phyloP scores from a whole-genome alignment of 1,140 invertebrate genomes.

The Anadara kagoshimensis region DNA sequence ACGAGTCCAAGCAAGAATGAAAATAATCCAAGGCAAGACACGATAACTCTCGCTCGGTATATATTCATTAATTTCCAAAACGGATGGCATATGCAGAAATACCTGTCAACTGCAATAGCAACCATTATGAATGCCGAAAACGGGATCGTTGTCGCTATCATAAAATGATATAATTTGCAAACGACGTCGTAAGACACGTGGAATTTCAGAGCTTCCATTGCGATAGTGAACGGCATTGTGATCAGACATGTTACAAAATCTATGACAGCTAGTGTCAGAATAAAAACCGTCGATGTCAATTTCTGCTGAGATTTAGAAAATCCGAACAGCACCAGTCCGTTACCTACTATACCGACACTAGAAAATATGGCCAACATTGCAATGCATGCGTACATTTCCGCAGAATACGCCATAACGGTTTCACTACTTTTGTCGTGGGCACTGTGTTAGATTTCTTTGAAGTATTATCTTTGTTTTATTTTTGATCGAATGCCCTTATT shows the following conservation, averaged over 20 bases:
- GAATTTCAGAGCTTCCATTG: slow-evolving; percentile 57
- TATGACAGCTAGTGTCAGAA: slow-evolving; percentile 67
- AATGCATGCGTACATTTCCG: too few relatives aligned
- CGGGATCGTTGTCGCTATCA: slow-evolving; percentile 69
- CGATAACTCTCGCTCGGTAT: slow-evolving; percentile 59
- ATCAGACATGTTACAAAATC: slow-evolving; percentile 69
- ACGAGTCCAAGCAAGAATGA: slow-evolving; percentile 65
- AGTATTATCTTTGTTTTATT: too few relatives aligned
- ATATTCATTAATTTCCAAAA: slow-evolving; percentile 64
- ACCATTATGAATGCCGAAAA: slow-evolving; percentile 72
- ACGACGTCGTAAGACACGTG: slow-evolving; percentile 59
- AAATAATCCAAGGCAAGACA: slow-evolving; percentile 54
- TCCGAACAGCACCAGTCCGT: slow-evolving; percentile 69
- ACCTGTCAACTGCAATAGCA: slow-evolving; percentile 71
- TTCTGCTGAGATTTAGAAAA: slow-evolving; percentile 69
- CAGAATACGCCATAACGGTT: too few relatives aligned
- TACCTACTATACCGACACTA: slow-evolving; percentile 66
- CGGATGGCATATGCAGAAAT: slow-evolving; percentile 72
- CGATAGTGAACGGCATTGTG: slow-evolving; percentile 67
- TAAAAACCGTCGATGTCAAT: slow-evolving; percentile 69
- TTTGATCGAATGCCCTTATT: too few relatives aligned
- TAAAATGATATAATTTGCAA: slow-evolving; percentile 70
- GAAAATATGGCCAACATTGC: slow-evolving; percentile 58
- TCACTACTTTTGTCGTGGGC: too few relatives aligned
- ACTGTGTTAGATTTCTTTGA: too few relatives aligned